Evolutionary conservation across 2,888 invertebrate species (phyloP), one percentile per base, ranked within the genome.

Genomic region (Andrena minutula): DNA sequence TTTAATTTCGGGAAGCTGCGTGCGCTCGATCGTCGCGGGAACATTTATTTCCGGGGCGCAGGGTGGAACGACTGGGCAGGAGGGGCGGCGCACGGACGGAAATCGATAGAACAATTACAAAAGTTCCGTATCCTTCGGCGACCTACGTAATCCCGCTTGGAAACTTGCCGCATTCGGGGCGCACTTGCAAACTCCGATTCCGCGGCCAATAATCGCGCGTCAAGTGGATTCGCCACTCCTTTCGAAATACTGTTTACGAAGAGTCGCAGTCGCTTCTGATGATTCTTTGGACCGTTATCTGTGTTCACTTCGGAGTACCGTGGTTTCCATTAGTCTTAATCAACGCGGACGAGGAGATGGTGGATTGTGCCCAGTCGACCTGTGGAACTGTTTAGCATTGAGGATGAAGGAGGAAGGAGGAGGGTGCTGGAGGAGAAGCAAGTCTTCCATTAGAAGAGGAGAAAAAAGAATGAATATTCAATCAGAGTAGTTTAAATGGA

Each of bases 101-200:
- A 80, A 79, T 84, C 84, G 86, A 88, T 85, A 75, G 87, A 90
- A 89, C 91, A 90, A 92, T 92, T 90, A 91, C 89, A 85, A 91
- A 91, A 91, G 90, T 92, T 90, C 76, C 83, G 77, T 78, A 77
- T 78, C 60, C 80, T 75, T 70, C 49, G 64, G 56, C 58, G 70
- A 74, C 65, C 82, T 60, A 65, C 73, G 76, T 83, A 78, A 71
- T 68, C 69, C 61, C 20, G 26, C 56, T n/a, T 68, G 47, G 26
- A 16, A 64, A 64, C 28, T 64, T 69, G 10, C 23, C 53, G 63
- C 53, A 51, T 61, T 64, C 10, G 47, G 4, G 20, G 49, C 65
- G 23, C 53, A 61, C 71, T 77, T 66, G 66, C 56, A 47, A 56
- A 68, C 74, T 41, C 32, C 63, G n/a, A 32, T 61, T 61, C 16